These are phyloP conservation scores for Calvadosia cruxmelitensis DNA, from an alignment of 30 jellyfish, hydroid and myxozoan genomes.

Conservation along the genomic window DNA sequence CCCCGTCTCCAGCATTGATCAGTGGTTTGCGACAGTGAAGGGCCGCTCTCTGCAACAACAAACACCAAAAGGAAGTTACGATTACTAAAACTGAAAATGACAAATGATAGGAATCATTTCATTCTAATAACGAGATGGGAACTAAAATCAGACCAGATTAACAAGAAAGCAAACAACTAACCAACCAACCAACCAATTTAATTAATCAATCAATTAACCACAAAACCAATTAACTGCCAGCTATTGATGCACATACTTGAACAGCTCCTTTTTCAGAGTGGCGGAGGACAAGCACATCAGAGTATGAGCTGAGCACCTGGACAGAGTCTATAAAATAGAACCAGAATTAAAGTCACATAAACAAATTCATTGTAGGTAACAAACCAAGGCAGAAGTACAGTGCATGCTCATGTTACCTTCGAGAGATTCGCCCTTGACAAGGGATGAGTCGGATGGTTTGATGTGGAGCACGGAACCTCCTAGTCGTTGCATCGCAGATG, in stretches of 20 bases:
- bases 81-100: not conserved
- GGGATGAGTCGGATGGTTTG: constrained; percentile 83
- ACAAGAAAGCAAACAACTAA: no score
- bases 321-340: constrained; percentile 56
- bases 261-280: constrained; percentile 93
- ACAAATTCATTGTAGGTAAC: not conserved
- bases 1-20: constrained; percentile 99
- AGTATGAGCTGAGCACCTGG: constrained; percentile 71
- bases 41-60: constrained; percentile 59
- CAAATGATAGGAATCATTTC: not conserved
- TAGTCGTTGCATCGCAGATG: constrained; percentile 88
- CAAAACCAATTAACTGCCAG: no score
- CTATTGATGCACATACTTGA: constrained; percentile 76
- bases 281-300: constrained; percentile 80
- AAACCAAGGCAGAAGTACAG: not conserved
- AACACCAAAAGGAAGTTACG: not conserved
- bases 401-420: constrained; percentile 31
- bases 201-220: no score
- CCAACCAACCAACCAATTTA: no score
- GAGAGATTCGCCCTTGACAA: constrained; percentile 88
- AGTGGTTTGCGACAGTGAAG: constrained; percentile 78
- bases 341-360: not conserved
- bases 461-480: constrained; percentile 87
- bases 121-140: not conserved
- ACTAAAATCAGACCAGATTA: not conserved